Evolutionary conservation across 1,140 invertebrate genomes (phyloP).

Genomic region (Diachasma alloeum): DNA sequence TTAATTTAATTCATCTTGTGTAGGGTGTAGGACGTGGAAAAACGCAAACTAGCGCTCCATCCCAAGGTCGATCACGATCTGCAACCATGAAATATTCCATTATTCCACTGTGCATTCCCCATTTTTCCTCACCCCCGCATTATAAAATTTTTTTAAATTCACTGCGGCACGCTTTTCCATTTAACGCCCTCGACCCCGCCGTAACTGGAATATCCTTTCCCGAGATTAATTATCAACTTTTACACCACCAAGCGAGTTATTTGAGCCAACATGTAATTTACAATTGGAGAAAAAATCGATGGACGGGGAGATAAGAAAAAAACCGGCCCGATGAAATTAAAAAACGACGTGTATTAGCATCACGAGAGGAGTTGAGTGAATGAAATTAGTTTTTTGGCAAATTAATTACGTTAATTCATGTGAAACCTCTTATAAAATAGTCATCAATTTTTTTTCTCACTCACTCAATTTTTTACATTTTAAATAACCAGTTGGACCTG

Average conservation of each 20-base stretch:
- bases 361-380: too few species aligned
- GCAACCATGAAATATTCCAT: background rate
- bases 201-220: slow-evolving; percentile 13
- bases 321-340: background rate
- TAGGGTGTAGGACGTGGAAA: too few species aligned
- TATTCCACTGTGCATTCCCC: background rate
- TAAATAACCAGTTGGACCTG: background rate
- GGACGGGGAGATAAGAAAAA: background rate
- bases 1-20: too few species aligned
- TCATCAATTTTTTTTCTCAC: background rate
- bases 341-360: background rate
- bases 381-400: background rate
- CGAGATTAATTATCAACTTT: slow-evolving; percentile 28
- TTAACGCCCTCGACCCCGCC: slow-evolving; percentile 18
- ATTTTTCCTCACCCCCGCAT: background rate
- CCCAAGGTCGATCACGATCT: slow-evolving; percentile 20
- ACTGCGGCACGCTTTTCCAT: slow-evolving; percentile 18
- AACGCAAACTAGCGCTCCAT: slow-evolving; percentile 21
- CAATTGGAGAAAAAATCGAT: background rate
- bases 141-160: background rate
- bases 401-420: too few species aligned
- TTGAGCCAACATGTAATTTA: background rate
- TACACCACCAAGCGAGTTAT: slow-evolving; percentile 14
- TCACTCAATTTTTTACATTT: background rate
- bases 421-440: background rate